These are phyloP conservation scores for Podarcis raffonei DNA, from an alignment of 2,113 vertebrate genomes.

Conservation along the genomic window DNA sequence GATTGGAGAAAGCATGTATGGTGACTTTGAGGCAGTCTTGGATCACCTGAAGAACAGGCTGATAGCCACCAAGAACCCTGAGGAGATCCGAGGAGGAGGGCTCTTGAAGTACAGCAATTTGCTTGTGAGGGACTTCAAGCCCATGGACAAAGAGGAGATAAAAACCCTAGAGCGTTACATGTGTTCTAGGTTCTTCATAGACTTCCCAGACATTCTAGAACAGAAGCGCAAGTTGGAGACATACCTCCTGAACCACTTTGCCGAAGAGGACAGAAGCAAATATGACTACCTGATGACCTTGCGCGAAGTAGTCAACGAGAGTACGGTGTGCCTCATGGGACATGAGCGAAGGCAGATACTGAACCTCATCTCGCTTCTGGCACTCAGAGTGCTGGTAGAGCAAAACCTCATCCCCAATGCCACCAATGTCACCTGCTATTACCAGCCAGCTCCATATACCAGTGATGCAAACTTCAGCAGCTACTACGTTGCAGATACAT, in stretches of 20 bases:
- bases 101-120: slow-evolving; percentile 98
- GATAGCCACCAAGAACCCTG: slow-evolving; percentile 94
- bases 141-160: slow-evolving; percentile 88
- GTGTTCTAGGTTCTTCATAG: slow-evolving; percentile 99
- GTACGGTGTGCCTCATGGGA: slow-evolving; percentile 98
- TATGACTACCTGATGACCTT: slow-evolving; percentile 98
- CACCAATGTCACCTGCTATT: slow-evolving; percentile 95
- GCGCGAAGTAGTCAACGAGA: slow-evolving; percentile 93
- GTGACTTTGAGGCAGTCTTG: slow-evolving; percentile 88
- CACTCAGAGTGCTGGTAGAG: slow-evolving; percentile 90
- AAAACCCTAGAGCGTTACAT: slow-evolving; percentile 95
- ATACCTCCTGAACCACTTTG: slow-evolving; percentile 97
- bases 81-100: slow-evolving; percentile 95
- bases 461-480: slow-evolving; percentile 96
- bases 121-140: slow-evolving; percentile 90
- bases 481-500: slow-evolving; percentile 89
- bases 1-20: slow-evolving; percentile 91
- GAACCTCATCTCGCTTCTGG: slow-evolving; percentile 92
- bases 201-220: slow-evolving; percentile 95
- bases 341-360: slow-evolving; percentile 95
- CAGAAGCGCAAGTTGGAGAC: slow-evolving; percentile 95
- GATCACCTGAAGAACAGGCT: slow-evolving; percentile 90
- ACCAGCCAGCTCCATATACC: slow-evolving; percentile 96
- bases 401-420: slow-evolving; percentile 94
- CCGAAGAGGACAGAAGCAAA: slow-evolving; percentile 93